These are phyloP conservation scores for Phorcus lineatus DNA, from an alignment of 2,888 invertebrate genomes.

Conservation along the genomic window DNA sequence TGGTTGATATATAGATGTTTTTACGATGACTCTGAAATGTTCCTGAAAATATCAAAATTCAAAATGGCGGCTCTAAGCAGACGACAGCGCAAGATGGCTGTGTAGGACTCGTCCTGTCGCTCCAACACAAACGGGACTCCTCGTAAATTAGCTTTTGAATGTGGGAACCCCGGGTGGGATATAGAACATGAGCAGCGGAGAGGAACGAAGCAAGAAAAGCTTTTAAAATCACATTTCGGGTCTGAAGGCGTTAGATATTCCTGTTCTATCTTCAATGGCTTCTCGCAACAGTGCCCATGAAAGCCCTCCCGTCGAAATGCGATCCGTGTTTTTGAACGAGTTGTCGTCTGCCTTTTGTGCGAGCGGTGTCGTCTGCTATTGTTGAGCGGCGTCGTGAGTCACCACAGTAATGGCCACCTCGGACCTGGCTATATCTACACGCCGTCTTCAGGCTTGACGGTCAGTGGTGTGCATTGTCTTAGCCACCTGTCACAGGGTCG, in stretches of 20 bases:
- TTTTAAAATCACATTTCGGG: constrained; percentile 17
- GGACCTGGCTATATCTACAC: too few species aligned
- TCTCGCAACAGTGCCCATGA: constrained; percentile 19
- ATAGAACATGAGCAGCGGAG: neutral
- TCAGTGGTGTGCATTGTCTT: too few species aligned
- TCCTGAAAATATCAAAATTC: neutral
- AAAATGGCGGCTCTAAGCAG: neutral
- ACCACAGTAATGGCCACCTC: constrained; percentile 6
- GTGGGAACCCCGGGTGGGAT: constrained; percentile 7
- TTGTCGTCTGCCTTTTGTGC: constrained; percentile 2
- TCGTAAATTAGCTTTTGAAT: constrained; percentile 19
- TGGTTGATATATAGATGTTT: neutral
- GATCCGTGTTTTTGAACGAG: neutral
- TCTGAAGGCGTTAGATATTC: neutral
- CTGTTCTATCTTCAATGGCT: constrained; percentile 5
- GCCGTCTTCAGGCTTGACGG: too few species aligned
- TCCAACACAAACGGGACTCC: constrained; percentile 6
- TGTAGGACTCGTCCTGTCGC: neutral
- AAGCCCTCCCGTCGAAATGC: constrained; percentile 9
- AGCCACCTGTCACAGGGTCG: too few species aligned
- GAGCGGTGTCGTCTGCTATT: constrained; percentile 16
- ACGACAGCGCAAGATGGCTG: neutral
- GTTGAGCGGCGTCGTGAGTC: neutral
- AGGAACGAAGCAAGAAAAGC: constrained; percentile 18
- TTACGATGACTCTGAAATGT: neutral